Conservation (phyloP, 2,113 vertebrate species). For the Nesoenas mayeri region DNA sequence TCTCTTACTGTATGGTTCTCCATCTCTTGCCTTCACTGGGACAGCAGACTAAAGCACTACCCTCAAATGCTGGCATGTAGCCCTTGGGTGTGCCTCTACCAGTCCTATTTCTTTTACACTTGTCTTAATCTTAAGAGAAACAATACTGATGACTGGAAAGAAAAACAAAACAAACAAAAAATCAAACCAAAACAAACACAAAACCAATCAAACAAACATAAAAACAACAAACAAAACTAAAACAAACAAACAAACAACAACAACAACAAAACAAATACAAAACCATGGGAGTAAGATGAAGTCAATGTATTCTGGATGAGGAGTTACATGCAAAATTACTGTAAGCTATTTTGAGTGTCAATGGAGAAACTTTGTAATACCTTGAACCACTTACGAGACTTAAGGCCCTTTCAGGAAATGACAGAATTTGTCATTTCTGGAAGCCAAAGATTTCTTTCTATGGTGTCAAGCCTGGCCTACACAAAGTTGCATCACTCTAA, state of each 20-base stretch:
- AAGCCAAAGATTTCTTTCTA: neutral
- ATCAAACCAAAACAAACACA: no score
- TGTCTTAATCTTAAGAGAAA: neutral
- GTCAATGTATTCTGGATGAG: neutral
- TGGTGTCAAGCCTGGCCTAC: neutral
- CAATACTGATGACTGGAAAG: neutral
- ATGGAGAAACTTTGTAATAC: neutral
- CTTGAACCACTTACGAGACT: neutral
- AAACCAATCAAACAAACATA: no score
- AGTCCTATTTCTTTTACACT: neutral
- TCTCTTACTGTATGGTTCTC: no score
- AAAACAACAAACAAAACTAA: no score
- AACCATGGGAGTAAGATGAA: neutral
- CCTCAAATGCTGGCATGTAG: no score
- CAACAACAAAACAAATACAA: no score
- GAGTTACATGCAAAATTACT: neutral
- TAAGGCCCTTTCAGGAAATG: neutral
- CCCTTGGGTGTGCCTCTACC: no score
- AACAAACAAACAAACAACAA: no score
- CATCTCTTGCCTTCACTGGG: no score
- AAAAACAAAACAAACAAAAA: neutral
- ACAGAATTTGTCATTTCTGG: neutral
- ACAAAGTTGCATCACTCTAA: slow-evolving; percentile 15
- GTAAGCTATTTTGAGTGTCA: neutral
- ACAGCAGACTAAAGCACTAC: no score